These are phyloP conservation scores for Pimpla rufipes DNA, from an alignment of 2,888 invertebrate species.

Conservation along the genomic window DNA sequence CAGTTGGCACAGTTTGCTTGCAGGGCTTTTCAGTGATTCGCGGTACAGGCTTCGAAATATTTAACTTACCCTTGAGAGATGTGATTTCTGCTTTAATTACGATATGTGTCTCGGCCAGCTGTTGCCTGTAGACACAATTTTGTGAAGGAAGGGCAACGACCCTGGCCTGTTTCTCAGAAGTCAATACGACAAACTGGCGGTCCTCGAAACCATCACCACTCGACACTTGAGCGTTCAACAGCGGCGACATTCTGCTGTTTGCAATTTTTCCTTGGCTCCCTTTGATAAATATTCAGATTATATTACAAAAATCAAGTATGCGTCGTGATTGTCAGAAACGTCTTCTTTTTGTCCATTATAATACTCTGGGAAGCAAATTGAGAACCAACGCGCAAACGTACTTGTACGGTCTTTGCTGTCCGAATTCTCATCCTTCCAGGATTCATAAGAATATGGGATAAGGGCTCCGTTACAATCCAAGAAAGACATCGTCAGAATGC, in stretches of 20 bases:
- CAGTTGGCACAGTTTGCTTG: neutral
- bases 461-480: constrained; percentile 97
- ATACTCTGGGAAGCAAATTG: no score
- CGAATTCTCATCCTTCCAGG: constrained; percentile 96
- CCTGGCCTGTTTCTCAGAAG: constrained; percentile 97
- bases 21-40: neutral
- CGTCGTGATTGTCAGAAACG: neutral
- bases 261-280: constrained; percentile 79
- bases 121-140: constrained; percentile 96
- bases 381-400: constrained; percentile 60
- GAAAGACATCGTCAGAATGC: constrained; percentile 97
- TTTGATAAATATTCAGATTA: constrained; percentile 66
- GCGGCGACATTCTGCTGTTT: constrained; percentile 92
- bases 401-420: constrained; percentile 86
- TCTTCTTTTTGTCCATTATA: no score
- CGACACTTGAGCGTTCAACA: constrained; percentile 86
- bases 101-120: constrained; percentile 96
- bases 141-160: constrained; percentile 98
- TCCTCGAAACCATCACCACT: constrained; percentile 88
- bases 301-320: constrained; percentile 9
- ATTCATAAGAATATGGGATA: constrained; percentile 95
- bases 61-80: constrained; percentile 92
- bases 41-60: neutral
- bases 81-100: constrained; percentile 98
- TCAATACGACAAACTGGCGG: constrained; percentile 96